Evolutionary conservation across 2,888 invertebrate species (phyloP), one percentile per base, ranked within the genome.

Genomic region (Allygus modestus): DNA sequence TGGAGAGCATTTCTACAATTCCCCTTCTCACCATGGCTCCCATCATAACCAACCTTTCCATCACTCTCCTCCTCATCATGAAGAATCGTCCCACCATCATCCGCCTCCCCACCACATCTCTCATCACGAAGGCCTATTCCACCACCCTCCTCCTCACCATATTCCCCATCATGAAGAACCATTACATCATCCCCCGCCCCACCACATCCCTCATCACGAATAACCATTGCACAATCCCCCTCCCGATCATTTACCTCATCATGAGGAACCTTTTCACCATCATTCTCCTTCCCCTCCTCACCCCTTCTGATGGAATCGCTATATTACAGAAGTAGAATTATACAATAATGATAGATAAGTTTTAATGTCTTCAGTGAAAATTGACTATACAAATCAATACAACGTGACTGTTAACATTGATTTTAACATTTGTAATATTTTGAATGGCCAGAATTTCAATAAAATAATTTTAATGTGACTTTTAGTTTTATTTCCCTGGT

Each of bases 171-270:
- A 51, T 51, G 51, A 51, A 17, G n/a, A 51, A n/a, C 51, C 7
- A 2, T 15, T 51, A 2, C 51, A 51, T n/a, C 51, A 51, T n/a
- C n/a, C 51, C 17, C 15, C 51, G 2, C 51, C 51, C 51, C 51
- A 51, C 51, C 51, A 51, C 51, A 51, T 51, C 17, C 51, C 51
- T 51, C 51, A 51, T 51, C 51, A 51, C 12, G 51, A 51, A 51
- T 4, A 51, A 51, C 9, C 17, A 11, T 17, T 51, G 5, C 51
- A 51, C 51, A 4, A 51, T 51, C 51, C 51, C 2, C n/a, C 51
- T 11, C 12, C 41, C 41, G 7, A 41, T 12, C 41, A 41, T 41
- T 5, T 41, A 5, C 51, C 51, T n/a, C 51, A 51, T 51, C 51
- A 51, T 51, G 51, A 51, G 12, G 51, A 51, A 51, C n/a, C 7